These are phyloP conservation scores for Platanista minor DNA, from an alignment of 2,113 vertebrate species.

Conservation along the genomic window DNA sequence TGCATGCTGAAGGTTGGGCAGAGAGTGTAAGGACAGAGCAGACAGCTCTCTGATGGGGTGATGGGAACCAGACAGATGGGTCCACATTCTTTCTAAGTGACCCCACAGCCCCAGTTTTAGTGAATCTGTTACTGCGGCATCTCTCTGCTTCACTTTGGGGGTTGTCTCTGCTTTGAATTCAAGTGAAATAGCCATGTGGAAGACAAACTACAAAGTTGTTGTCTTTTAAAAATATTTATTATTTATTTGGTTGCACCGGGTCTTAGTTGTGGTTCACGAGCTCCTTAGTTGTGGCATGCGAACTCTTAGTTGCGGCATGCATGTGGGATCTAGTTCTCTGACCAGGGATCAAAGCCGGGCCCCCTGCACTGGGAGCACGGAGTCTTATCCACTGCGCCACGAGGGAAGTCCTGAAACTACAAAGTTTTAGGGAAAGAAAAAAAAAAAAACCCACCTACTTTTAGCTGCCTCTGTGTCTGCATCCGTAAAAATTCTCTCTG, in stretches of 20 bases:
- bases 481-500: not conserved
- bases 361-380: too few relatives aligned
- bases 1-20: not conserved
- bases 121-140: not conserved
- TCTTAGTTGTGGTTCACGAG: too few relatives aligned
- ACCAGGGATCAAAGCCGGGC: too few relatives aligned
- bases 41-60: not conserved
- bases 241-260: too few relatives aligned
- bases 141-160: not conserved
- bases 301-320: too few relatives aligned
- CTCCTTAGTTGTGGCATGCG: too few relatives aligned
- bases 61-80: not conserved
- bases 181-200: not conserved
- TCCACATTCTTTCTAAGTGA: not conserved
- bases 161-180: not conserved
- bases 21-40: not conserved
- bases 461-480: not conserved
- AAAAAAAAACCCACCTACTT: not conserved
- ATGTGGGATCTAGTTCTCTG: too few relatives aligned
- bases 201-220: not conserved
- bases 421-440: not conserved
- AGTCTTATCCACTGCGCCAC: too few relatives aligned
- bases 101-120: not conserved
- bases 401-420: not conserved
- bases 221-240: too few relatives aligned